These are phyloP conservation scores for Hypocryptadius cinnamomeus DNA, from an alignment of 2,113 vertebrate species.

Conservation along the genomic window DNA sequence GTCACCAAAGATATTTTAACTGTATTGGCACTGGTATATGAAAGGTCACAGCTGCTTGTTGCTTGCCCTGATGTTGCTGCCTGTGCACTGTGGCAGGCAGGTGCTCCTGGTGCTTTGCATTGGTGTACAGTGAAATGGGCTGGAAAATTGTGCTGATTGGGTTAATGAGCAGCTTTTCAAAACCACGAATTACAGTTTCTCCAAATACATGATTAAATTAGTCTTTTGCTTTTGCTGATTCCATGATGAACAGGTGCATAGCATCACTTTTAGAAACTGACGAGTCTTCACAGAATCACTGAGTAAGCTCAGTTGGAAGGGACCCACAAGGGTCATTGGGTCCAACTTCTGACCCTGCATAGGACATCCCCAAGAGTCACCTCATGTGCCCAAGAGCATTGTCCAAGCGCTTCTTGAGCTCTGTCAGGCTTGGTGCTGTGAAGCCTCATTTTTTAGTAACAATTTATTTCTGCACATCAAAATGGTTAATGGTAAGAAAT, in stretches of 20 bases:
- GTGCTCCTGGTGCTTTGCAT: background rate
- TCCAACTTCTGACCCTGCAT: background rate
- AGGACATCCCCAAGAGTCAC: background rate
- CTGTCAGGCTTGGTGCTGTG: background rate
- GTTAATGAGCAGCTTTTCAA: background rate
- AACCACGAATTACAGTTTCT: background rate
- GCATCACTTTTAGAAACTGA: background rate
- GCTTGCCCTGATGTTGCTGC: background rate
- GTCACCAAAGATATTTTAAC: background rate
- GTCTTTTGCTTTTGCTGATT: background rate
- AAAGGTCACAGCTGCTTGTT: background rate
- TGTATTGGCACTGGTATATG: background rate
- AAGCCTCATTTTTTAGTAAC: background rate
- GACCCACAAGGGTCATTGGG: background rate
- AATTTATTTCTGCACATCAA: background rate
- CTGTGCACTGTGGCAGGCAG: background rate
- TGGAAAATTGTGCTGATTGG: background rate
- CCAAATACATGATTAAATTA: background rate
- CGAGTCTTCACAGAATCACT: background rate
- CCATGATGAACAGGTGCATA: background rate
- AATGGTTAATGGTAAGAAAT: background rate
- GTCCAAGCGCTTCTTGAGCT: background rate
- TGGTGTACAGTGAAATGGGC: background rate
- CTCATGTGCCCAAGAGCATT: rapidly evolving
- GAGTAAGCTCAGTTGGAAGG: background rate